Evolutionary conservation across 23 tunicate species (phyloP).

Genomic region (Ciona savignyi): DNA sequence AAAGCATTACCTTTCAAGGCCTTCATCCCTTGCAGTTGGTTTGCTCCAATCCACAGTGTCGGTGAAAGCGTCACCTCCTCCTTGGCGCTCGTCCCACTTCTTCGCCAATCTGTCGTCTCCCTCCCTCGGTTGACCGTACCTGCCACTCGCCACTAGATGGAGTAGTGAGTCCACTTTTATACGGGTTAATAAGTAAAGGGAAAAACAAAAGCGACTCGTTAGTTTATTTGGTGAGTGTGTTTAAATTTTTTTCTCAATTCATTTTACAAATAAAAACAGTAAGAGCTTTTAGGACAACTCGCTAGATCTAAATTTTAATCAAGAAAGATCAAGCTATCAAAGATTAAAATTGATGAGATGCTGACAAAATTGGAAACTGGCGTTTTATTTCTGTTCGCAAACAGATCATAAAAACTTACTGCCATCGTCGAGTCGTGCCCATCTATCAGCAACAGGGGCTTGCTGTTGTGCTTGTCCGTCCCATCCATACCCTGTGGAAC

Average conservation of each 20-base stretch:
- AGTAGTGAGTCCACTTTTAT: too few relatives aligned
- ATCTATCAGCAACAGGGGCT: constrained; percentile 46
- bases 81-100: constrained; percentile 98
- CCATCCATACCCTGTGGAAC: constrained; percentile 9
- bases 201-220: too few relatives aligned
- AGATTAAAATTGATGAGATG: too few relatives aligned
- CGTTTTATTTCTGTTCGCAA: background rate
- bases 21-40: constrained; percentile 85
- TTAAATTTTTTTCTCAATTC: background rate
- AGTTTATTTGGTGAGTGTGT: background rate
- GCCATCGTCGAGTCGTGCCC: constrained; percentile 66
- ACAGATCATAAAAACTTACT: constrained; percentile 11
- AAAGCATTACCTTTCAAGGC: constrained; percentile 50
- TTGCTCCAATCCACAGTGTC: constrained; percentile 97
- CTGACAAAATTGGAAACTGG: too few relatives aligned
- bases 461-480: constrained; percentile 47
- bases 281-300: too few relatives aligned
- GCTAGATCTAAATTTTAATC: too few relatives aligned
- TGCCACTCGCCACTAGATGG: constrained; percentile 33
- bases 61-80: constrained; percentile 87
- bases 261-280: background rate
- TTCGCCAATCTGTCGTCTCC: constrained; percentile 95
- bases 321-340: too few relatives aligned
- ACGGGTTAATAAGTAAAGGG: too few relatives aligned
- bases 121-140: constrained; percentile 59